These are phyloP conservation scores for Callaeas wilsoni DNA, from an alignment of 2,113 vertebrate species.

Conservation along the genomic window DNA sequence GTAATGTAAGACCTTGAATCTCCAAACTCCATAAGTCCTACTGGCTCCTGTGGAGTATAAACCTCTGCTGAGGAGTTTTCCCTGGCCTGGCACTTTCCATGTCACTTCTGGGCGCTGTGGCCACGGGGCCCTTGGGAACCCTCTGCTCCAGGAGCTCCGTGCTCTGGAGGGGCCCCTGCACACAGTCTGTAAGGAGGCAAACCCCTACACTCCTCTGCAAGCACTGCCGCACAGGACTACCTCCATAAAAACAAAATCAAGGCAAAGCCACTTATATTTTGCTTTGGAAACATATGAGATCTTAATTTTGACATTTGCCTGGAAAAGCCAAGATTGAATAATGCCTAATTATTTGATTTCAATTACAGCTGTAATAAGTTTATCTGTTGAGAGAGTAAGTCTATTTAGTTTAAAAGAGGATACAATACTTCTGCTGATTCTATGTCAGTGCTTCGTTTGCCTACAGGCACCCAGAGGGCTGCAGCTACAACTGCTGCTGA, in stretches of 20 bases:
- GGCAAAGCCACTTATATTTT: neutral
- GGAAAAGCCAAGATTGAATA: neutral
- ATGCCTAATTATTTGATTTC: neutral
- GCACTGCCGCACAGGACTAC: neutral
- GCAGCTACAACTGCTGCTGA: slow-evolving; percentile 21
- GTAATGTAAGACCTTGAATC: neutral
- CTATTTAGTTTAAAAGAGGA: neutral
- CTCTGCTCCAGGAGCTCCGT: neutral
- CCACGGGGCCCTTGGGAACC: neutral
- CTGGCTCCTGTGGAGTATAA: neutral
- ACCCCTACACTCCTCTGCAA: neutral
- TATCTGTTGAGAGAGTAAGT: neutral
- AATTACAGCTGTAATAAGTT: neutral
- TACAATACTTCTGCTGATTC: neutral
- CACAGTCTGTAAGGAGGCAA: neutral
- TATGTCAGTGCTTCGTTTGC: neutral
- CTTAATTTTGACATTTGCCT: neutral
- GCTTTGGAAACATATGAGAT: neutral
- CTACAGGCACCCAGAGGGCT: neutral
- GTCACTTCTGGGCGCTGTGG: neutral
- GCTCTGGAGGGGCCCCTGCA: neutral
- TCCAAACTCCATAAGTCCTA: neutral
- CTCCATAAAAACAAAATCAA: neutral
- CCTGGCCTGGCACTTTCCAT: neutral
- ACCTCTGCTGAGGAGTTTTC: neutral